These are phyloP conservation scores for Tor tambroides DNA, from an alignment of 2,113 vertebrate species.

Conservation along the genomic window DNA sequence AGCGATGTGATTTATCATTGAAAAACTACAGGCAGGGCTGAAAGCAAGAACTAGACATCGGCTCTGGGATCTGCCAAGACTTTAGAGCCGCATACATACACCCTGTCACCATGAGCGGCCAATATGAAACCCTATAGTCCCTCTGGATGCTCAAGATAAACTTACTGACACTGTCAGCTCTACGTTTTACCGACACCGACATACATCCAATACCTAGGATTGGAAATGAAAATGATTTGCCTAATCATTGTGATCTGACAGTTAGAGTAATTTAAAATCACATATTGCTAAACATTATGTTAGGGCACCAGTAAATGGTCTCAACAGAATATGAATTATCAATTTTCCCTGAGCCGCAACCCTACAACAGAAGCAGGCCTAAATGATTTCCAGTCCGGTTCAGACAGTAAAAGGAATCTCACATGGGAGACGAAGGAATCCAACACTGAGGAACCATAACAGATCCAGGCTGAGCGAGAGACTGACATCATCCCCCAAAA, in stretches of 20 bases:
- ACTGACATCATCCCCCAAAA: constrained; percentile 59
- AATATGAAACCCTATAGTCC: constrained; percentile 77
- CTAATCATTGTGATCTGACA: neutral
- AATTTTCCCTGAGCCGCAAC: constrained; percentile 70
- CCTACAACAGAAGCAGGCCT: constrained; percentile 65
- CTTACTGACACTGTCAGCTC: constrained; percentile 67
- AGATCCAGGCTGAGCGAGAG: constrained; percentile 52
- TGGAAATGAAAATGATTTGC: neutral
- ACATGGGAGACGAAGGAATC: constrained; percentile 70
- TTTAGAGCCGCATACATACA: constrained; percentile 67
- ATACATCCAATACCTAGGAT: neutral
- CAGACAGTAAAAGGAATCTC: constrained; percentile 75
- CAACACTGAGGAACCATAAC: constrained; percentile 68
- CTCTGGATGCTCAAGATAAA: constrained; percentile 73
- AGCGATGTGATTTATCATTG: neutral
- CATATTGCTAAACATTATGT: neutral
- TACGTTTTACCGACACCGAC: neutral
- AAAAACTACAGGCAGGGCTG: neutral
- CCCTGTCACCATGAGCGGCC: constrained; percentile 65
- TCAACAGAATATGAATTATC: constrained; percentile 64
- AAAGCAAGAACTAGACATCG: neutral
- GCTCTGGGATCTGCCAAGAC: neutral
- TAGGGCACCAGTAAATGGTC: neutral
- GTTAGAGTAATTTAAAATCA: neutral
- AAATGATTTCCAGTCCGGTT: constrained; percentile 78